Conservation (phyloP, 1,140 invertebrate genomes). For the Battus philenor region DNA sequence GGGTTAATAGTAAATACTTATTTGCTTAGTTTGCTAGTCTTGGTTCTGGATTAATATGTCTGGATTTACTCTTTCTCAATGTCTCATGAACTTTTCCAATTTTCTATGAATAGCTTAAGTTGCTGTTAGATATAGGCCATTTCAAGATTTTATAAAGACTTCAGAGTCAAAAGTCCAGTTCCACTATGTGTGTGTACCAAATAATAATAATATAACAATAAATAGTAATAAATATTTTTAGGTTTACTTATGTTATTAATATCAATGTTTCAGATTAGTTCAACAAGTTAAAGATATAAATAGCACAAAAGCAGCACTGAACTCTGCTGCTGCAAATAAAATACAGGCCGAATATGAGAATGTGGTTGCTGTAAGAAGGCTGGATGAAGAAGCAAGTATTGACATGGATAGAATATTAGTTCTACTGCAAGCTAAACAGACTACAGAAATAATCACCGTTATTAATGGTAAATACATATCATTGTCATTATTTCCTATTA, state of each 20-base stretch:
- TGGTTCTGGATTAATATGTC: too few relatives aligned
- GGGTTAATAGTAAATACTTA: too few relatives aligned
- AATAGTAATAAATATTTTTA: not conserved
- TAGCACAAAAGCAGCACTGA: conserved; percentile 73
- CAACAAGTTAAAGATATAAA: conserved; percentile 88
- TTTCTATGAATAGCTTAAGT: too few relatives aligned
- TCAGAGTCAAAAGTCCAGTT: too few relatives aligned
- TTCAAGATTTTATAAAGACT: too few relatives aligned
- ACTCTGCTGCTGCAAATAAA: conserved; percentile 80
- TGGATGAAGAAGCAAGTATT: conserved; percentile 85
- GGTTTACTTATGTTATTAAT: not conserved
- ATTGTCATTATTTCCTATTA: not conserved
- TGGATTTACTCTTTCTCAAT: too few relatives aligned
- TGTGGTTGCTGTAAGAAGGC: conserved; percentile 85
- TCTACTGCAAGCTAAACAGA: conserved; percentile 43
- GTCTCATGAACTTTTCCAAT: too few relatives aligned
- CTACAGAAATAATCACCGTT: conserved; percentile 21
- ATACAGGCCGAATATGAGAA: conserved; percentile 89
- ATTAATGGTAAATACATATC: conserved; percentile 33
- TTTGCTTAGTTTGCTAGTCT: too few relatives aligned
- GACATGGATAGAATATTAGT: conserved; percentile 78
- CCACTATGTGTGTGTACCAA: too few relatives aligned
- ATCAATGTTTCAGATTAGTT: conserved; percentile 78
- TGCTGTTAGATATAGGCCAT: too few relatives aligned
- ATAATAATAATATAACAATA: too few relatives aligned